A percentile compares a stretch with the other conserved stretches of the same genome.
These are phyloP conservation scores for Hydra vulgaris DNA, from an alignment of 30 jellyfish, hydroid and myxozoan genomes.

Conservation along the genomic window DNA sequence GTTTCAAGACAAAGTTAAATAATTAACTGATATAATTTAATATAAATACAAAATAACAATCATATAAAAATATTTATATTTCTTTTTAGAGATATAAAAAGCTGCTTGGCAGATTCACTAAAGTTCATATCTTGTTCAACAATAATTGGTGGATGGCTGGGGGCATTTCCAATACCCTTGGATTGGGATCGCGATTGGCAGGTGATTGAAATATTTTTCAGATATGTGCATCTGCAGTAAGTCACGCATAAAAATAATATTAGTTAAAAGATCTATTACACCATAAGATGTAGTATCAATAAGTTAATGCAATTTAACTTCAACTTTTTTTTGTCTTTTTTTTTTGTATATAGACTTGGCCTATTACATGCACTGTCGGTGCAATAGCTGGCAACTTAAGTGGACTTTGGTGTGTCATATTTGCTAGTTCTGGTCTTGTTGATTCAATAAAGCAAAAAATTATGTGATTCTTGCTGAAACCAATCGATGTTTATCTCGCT, in stretches of 20 bases:
- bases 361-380: conserved; percentile 54
- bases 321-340: neutral
- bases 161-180: conserved; percentile 81
- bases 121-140: conserved; percentile 30
- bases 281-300: too few relatives aligned
- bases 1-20: too few relatives aligned
- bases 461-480: neutral
- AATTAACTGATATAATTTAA: too few relatives aligned
- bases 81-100: conserved; percentile 22
- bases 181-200: conserved; percentile 99
- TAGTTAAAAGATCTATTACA: too few relatives aligned
- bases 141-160: conserved; percentile 65
- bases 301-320: too few relatives aligned
- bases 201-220: conserved; percentile 16
- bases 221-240: too few relatives aligned
- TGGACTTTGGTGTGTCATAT: conserved; percentile 17
- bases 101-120: conserved; percentile 27
- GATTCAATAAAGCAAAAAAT: conserved; percentile 10
- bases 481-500: too few relatives aligned
- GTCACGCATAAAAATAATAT: too few relatives aligned
- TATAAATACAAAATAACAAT: too few relatives aligned
- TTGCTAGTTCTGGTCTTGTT: neutral
- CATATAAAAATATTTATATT: neutral
- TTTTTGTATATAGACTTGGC: conserved; percentile 39
- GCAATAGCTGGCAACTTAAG: conserved; percentile 31